These are phyloP conservation scores for Cephonodes hylas DNA, from an alignment of 2,888 invertebrate species.

Conservation along the genomic window DNA sequence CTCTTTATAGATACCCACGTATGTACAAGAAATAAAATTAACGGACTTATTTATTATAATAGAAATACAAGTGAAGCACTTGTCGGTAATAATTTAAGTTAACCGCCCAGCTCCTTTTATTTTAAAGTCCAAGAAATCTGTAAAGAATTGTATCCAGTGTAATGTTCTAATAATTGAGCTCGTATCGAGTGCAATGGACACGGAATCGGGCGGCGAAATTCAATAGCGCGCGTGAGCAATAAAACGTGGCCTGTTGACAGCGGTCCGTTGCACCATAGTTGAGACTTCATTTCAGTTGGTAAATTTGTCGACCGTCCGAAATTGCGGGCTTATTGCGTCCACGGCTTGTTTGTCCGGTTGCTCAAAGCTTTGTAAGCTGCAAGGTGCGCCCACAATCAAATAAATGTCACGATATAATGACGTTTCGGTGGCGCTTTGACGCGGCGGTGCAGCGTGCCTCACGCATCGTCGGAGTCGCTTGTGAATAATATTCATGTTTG, in stretches of 20 bases:
- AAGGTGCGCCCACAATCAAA: constrained; percentile 61
- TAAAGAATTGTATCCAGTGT: neutral
- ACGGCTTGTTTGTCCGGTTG: constrained; percentile 62
- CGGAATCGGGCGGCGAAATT: constrained; percentile 59
- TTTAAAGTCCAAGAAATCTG: neutral
- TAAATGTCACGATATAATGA: constrained; percentile 51
- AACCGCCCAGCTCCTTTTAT: neutral
- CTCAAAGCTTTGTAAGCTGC: constrained; percentile 71
- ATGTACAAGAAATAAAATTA: no score
- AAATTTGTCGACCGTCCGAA: constrained; percentile 75
- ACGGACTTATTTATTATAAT: no score
- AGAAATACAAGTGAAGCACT: no score
- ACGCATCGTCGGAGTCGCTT: neutral
- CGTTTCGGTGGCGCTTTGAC: constrained; percentile 16
- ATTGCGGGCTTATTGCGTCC: constrained; percentile 74
- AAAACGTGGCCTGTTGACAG: constrained; percentile 73
- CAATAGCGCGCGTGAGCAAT: constrained; percentile 67
- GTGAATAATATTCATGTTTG: neutral
- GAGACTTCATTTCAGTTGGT: constrained; percentile 74
- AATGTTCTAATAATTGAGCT: constrained; percentile 2
- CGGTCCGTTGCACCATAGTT: constrained; percentile 56
- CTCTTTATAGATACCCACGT: no score
- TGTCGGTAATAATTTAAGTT: no score
- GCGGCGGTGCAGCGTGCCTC: neutral
- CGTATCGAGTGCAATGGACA: constrained; percentile 25